phyloP scores from a whole-genome alignment of 2,797 vertebrate genomes.

The Mus minutoides region DNA sequence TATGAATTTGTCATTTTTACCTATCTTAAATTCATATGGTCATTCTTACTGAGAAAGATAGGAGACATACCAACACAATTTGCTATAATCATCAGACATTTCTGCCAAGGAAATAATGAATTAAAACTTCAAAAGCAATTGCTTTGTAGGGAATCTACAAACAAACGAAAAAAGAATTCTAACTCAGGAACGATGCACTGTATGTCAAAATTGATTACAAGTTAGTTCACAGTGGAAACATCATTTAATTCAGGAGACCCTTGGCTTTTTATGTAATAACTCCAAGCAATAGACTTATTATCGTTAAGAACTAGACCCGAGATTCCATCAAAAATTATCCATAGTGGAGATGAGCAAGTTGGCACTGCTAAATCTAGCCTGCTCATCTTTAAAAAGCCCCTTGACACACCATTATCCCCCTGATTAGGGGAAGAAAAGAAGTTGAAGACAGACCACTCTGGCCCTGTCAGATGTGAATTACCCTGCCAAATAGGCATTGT shows the following conservation, averaged over 20 bases:
- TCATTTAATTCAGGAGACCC: not conserved
- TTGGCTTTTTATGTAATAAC: not conserved
- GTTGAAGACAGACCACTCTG: not conserved
- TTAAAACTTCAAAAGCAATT: conserved; percentile 23
- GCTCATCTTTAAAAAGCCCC: not conserved
- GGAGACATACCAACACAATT: not conserved
- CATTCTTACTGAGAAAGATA: not conserved
- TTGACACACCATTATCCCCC: not conserved
- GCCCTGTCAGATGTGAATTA: not conserved
- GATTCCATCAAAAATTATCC: not conserved
- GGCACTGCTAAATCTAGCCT: not conserved
- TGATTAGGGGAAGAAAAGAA: not conserved
- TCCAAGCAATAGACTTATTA: conserved; percentile 9
- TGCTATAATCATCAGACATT: not conserved
- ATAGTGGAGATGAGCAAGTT: not conserved
- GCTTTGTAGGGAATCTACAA: not conserved
- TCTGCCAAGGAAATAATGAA: not conserved
- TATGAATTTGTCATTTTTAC: not conserved
- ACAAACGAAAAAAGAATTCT: not conserved
- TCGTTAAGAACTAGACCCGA: not conserved
- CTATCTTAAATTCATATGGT: not conserved
- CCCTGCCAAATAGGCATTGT: not conserved
- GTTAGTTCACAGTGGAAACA: not conserved
- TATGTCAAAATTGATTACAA: not conserved
- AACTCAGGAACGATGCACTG: not conserved